Percentiles rank a stretch among this genome's conserved stretches.
Evolutionary conservation across 2,113 vertebrate species (phyloP).

Genomic region (Meles meles): DNA sequence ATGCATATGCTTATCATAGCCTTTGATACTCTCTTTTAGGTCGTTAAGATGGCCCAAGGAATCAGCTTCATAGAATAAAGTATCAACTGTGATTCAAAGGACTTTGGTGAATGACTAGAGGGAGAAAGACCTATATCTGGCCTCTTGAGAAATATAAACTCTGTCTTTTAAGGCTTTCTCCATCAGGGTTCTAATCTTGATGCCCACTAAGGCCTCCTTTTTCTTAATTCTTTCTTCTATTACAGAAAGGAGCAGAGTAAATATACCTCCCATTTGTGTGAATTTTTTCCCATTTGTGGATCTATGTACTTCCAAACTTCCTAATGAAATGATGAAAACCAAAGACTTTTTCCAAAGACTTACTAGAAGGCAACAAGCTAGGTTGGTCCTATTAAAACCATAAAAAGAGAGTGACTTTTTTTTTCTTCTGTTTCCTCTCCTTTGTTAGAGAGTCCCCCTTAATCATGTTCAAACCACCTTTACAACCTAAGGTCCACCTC

Average conservation of each 20-base stretch:
- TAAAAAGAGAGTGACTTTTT: background rate
- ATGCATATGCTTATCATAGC: background rate
- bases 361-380: background rate
- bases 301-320: background rate
- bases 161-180: background rate
- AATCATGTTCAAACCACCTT: background rate
- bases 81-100: background rate
- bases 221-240: constrained; percentile 3
- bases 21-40: background rate
- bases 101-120: background rate
- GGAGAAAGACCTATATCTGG: background rate
- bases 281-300: background rate
- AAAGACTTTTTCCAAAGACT: background rate
- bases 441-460: background rate
- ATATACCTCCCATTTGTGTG: background rate
- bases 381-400: background rate
- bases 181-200: background rate
- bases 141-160: background rate
- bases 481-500: background rate
- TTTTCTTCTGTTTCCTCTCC: background rate
- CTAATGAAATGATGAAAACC: background rate
- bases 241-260: background rate
- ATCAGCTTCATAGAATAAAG: background rate
- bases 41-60: background rate
- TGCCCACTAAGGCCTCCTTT: background rate